A percentile compares a stretch with the other conserved stretches of the same genome.
These are phyloP conservation scores for Odocoileus hemionus DNA, from an alignment of 2,113 vertebrate genomes.

Conservation along the genomic window DNA sequence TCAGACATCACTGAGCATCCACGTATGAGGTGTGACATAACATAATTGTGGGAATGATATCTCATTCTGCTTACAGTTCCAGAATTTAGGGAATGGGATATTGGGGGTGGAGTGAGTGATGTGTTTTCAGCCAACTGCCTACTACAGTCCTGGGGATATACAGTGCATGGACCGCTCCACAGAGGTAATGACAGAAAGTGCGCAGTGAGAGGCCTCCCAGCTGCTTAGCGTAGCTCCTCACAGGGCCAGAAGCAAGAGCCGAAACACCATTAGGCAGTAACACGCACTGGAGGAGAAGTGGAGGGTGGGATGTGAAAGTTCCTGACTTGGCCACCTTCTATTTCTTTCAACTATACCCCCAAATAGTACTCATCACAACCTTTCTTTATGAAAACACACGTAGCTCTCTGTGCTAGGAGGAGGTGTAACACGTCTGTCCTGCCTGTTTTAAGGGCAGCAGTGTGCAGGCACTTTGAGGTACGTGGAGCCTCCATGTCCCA, in stretches of 20 bases:
- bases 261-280: not conserved
- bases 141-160: not conserved
- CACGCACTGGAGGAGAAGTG: not conserved
- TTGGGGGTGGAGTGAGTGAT: not conserved
- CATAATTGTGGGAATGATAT: not conserved
- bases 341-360: not conserved
- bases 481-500: not conserved
- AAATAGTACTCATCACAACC: not conserved
- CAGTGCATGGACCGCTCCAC: not conserved
- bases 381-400: not conserved
- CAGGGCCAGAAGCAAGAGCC: not conserved
- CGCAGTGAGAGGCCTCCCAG: not conserved
- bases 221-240: not conserved
- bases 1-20: not conserved
- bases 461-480: not conserved
- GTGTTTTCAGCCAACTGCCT: not conserved
- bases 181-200: no score
- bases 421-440: not conserved
- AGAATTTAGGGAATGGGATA: not conserved
- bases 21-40: not conserved
- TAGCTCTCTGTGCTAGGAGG: not conserved
- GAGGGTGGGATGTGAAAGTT: not conserved
- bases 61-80: not conserved
- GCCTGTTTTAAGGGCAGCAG: not conserved
- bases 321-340: not conserved